These are phyloP conservation scores for Athripsodes cinereus DNA, from an alignment of 2,888 invertebrate species.

Conservation along the genomic window DNA sequence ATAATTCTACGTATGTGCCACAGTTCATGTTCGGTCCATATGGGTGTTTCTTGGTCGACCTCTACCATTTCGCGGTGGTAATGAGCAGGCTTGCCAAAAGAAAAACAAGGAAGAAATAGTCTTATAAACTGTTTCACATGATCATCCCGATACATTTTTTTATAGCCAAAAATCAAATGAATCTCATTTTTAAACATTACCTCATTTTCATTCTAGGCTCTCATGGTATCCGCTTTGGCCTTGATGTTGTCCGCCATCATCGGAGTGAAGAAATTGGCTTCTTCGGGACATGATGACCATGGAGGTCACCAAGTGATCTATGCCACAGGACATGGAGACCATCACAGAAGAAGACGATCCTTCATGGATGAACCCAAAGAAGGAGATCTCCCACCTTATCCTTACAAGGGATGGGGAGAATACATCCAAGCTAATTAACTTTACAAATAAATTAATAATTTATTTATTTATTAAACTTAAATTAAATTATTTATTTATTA, in stretches of 20 bases:
- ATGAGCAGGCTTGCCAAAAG: too few species aligned
- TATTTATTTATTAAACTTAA: conserved; percentile 27
- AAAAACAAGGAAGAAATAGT: too few species aligned
- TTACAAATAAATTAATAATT: conserved; percentile 14
- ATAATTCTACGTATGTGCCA: too few species aligned
- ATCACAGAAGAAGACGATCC: conserved; percentile 48
- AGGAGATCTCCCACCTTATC: conserved; percentile 37
- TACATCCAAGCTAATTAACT: conserved; percentile 28
- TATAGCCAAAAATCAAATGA: too few species aligned
- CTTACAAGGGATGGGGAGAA: conserved; percentile 49
- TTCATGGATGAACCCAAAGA: conserved; percentile 28
- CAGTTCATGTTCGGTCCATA: too few species aligned
- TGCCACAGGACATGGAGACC: conserved; percentile 49
- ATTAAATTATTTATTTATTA: neutral
- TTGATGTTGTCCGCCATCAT: conserved; percentile 69
- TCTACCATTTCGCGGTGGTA: too few species aligned
- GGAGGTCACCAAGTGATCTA: conserved; percentile 52
- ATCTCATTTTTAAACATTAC: too few species aligned
- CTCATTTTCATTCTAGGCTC: conserved; percentile 38
- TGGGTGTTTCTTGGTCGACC: too few species aligned
- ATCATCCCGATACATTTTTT: too few species aligned
- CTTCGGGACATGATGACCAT: conserved; percentile 51
- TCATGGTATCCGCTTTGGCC: conserved; percentile 65
- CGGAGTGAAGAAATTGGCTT: conserved; percentile 65
- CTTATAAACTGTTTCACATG: too few species aligned